Conservation (phyloP, 1,140 invertebrate species). For the Saccostrea glomerata region DNA sequence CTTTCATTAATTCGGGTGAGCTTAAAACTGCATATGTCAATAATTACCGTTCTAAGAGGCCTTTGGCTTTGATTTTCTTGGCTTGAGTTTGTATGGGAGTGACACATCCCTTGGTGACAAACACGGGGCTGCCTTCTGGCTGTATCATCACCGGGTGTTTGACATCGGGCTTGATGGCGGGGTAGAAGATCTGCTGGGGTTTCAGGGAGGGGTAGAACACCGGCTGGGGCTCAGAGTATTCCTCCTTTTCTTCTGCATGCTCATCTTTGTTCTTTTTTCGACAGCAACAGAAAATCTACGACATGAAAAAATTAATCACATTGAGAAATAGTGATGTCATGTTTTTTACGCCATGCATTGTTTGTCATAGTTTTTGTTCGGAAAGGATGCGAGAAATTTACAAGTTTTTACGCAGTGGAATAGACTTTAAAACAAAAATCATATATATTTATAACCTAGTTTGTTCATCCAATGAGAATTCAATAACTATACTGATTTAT, state of each 20-base stretch:
- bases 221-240: conserved; percentile 56
- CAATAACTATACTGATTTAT: too few relatives aligned
- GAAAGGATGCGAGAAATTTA: not conserved
- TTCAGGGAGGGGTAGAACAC: conserved; percentile 64
- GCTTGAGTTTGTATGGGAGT: conserved; percentile 75
- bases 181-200: conserved; percentile 66
- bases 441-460: too few relatives aligned
- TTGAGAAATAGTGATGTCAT: not conserved
- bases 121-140: conserved; percentile 69
- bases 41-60: conserved; percentile 75
- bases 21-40: too few relatives aligned
- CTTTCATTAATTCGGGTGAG: not conserved
- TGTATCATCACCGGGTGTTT: conserved; percentile 74
- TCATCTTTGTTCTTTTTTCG: conserved; percentile 56
- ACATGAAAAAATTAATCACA: not conserved
- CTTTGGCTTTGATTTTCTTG: conserved; percentile 84
- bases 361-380: not conserved
- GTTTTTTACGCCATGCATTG: not conserved
- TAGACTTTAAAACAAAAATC: too few relatives aligned
- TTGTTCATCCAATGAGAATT: too few relatives aligned
- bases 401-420: not conserved
- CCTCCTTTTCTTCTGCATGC: conserved; percentile 40
- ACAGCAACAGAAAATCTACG: conserved; percentile 64
- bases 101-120: conserved; percentile 65
- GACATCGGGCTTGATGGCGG: conserved; percentile 71